Percentiles rank a stretch among this genome's conserved stretches.
Evolutionary conservation across 1,140 invertebrate species (phyloP).

Genomic region (Bradysia coprophila): DNA sequence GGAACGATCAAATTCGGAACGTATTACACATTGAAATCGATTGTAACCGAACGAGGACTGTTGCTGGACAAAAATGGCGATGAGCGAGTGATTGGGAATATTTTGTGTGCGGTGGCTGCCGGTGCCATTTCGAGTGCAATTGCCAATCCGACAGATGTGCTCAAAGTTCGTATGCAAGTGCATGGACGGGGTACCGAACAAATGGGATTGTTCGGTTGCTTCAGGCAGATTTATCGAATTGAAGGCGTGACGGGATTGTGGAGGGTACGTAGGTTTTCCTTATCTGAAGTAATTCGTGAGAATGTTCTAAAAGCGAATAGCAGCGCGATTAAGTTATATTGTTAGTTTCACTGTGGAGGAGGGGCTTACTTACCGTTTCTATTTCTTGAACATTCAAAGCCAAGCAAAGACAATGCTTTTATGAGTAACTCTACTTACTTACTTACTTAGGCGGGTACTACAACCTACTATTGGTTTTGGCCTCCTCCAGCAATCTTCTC

Average conservation of each 20-base stretch:
- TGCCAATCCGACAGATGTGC: constrained; percentile 92
- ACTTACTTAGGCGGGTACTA: too few relatives aligned
- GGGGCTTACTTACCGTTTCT: too few relatives aligned
- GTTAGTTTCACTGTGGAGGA: too few relatives aligned
- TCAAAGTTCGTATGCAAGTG: constrained; percentile 93
- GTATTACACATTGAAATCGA: constrained; percentile 76
- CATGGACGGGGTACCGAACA: constrained; percentile 28
- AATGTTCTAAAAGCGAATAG: too few relatives aligned
- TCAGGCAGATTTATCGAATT: constrained; percentile 54
- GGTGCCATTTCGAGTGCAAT: constrained; percentile 85
- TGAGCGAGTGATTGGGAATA: constrained; percentile 61
- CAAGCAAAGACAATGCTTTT: too few relatives aligned
- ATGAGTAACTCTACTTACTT: too few relatives aligned
- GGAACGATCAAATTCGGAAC: constrained; percentile 94
- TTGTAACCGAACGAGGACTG: constrained; percentile 32
- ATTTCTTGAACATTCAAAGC: too few relatives aligned
- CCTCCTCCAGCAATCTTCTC: too few relatives aligned
- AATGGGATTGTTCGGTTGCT: constrained; percentile 47
- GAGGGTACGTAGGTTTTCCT: constrained; percentile 61
- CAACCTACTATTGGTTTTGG: too few relatives aligned
- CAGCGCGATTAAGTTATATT: too few relatives aligned
- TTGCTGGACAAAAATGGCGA: constrained; percentile 33
- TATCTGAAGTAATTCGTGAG: too few relatives aligned
- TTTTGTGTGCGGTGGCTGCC: constrained; percentile 63
- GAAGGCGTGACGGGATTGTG: constrained; percentile 72